Percentiles rank a stretch among this genome's conserved stretches.
These are phyloP conservation scores for Cartodere bifasciata DNA, from an alignment of 2,888 invertebrate genomes.

Conservation along the genomic window DNA sequence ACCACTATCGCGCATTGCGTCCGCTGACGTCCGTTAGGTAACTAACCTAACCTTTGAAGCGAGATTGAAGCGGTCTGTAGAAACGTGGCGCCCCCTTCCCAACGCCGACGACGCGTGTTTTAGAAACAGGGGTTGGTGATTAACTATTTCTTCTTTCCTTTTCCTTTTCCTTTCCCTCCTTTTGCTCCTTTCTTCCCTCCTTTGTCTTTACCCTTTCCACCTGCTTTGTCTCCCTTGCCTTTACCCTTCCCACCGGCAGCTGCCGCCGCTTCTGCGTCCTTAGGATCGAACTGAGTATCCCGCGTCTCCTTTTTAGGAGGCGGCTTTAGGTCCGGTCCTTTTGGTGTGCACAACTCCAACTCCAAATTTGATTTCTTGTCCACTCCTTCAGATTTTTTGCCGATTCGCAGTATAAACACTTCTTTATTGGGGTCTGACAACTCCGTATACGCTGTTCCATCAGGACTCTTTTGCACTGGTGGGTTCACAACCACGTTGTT, in stretches of 20 bases:
- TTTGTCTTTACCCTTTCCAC: conserved; percentile 16
- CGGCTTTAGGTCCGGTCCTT: conserved; percentile 45
- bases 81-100: too few species aligned
- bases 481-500: conserved; percentile 29
- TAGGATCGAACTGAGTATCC: conserved; percentile 54
- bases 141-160: conserved; percentile 1
- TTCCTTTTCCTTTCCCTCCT: too few species aligned
- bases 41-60: too few species aligned
- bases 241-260: conserved; percentile 15
- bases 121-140: conserved; percentile 1
- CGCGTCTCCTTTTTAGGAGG: conserved; percentile 50
- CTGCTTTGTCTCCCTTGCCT: conserved; percentile 18
- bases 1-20: too few species aligned
- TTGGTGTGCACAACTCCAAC: conserved; percentile 62
- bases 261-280: conserved; percentile 23
- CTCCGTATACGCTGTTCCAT: conserved; percentile 44
- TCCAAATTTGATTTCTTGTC: conserved; percentile 58
- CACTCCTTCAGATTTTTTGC: conserved; percentile 58
- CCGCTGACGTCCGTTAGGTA: too few species aligned
- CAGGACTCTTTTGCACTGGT: conserved; percentile 40
- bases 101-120: too few species aligned
- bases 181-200: conserved; percentile 15
- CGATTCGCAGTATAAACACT: conserved; percentile 58
- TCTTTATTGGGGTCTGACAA: conserved; percentile 55
- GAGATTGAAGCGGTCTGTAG: too few species aligned